phyloP scores from a whole-genome alignment of 2,113 vertebrate species.

The Ailuropoda melanoleuca region DNA sequence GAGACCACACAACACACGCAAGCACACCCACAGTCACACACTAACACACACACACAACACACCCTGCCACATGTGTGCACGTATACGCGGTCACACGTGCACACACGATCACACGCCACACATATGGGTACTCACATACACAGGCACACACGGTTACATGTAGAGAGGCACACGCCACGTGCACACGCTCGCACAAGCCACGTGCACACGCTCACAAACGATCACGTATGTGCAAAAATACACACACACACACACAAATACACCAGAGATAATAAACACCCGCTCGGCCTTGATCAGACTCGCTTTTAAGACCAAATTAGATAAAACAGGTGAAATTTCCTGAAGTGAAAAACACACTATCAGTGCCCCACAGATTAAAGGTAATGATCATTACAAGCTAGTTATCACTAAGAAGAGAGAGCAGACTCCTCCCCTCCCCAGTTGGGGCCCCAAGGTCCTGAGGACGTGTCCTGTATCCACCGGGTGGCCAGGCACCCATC shows the following conservation, averaged over 20 bases:
- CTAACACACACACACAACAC: background rate
- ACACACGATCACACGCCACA: background rate
- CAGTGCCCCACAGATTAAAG: background rate
- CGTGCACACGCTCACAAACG: background rate
- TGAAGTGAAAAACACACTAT: background rate
- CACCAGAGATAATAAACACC: background rate
- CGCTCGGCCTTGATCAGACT: background rate
- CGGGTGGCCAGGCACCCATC: fast-evolving
- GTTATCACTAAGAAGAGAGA: background rate
- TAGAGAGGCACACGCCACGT: background rate
- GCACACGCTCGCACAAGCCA: background rate
- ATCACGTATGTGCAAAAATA: background rate
- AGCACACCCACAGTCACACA: background rate
- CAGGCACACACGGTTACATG: background rate
- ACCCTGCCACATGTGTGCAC: background rate
- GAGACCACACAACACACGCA: background rate
- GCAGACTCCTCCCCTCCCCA: background rate
- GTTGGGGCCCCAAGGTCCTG: background rate
- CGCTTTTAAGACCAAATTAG: constrained; percentile 13
- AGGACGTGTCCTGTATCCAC: background rate
- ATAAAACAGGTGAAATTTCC: background rate
- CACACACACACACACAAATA: background rate
- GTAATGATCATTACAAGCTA: background rate
- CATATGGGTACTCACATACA: background rate
- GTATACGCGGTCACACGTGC: background rate